These are phyloP conservation scores for Cataglyphis cursor DNA, from an alignment of 2,888 invertebrate genomes.

Conservation along the genomic window DNA sequence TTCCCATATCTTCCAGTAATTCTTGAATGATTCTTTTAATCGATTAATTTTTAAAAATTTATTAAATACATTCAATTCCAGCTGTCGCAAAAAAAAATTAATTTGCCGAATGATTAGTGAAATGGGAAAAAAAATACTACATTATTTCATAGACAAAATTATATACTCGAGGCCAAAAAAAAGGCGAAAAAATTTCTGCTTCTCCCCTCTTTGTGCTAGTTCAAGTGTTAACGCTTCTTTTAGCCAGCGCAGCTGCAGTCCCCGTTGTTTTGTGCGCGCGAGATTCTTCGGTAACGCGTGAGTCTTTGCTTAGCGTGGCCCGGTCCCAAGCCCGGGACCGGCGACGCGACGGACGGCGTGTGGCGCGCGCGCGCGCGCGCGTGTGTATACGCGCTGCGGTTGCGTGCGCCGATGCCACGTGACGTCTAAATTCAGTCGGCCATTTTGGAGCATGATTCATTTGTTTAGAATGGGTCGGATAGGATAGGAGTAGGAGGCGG, in stretches of 20 bases:
- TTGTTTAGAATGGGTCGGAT: conserved; percentile 86
- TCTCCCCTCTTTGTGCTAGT: not conserved
- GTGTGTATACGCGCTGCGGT: conserved; percentile 45
- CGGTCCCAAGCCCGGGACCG: conserved; percentile 18
- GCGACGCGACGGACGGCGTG: conserved; percentile 30
- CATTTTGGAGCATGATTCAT: conserved; percentile 87
- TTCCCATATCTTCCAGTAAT: not conserved
- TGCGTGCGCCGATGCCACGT: conserved; percentile 83
- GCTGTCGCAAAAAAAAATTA: not conserved
- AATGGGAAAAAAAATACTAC: not conserved
- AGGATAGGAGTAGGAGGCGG: conserved; percentile 86
- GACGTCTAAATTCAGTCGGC: conserved; percentile 87
- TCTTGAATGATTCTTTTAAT: not conserved
- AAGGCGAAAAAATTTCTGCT: not conserved
- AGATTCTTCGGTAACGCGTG: conserved; percentile 37
- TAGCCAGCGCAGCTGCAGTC: conserved; percentile 8
- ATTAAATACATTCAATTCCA: not conserved
- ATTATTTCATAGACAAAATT: not conserved
- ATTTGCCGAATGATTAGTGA: not conserved
- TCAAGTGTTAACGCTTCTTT: conserved; percentile 3
- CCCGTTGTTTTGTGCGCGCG: conserved; percentile 24
- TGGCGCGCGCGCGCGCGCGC: conserved; percentile 30
- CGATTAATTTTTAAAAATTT: not conserved
- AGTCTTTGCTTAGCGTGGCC: conserved; percentile 29
- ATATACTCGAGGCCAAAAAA: not conserved